Evolutionary conservation across 2,113 vertebrate species (phyloP).

Genomic region (Oriolus oriolus): DNA sequence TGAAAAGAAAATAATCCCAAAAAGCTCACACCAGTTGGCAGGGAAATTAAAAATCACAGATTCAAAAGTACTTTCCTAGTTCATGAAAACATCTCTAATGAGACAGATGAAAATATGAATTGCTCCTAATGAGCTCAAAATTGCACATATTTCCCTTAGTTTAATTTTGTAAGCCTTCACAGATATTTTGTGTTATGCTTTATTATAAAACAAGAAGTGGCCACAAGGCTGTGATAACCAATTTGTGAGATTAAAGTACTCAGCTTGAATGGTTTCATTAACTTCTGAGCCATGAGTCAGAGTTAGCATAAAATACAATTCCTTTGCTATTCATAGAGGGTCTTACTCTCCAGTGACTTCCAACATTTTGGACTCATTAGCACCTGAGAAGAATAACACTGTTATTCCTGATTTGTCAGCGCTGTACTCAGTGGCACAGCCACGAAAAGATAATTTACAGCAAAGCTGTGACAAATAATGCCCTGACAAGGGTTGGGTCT

Average conservation of each 20-base stretch:
- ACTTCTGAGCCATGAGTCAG: slow-evolving; percentile 70
- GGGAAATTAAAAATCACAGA: slow-evolving; percentile 63
- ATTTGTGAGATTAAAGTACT: slow-evolving; percentile 78
- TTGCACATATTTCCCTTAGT: slow-evolving; percentile 69
- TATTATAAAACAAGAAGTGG: slow-evolving; percentile 79
- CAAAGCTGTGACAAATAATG: neutral
- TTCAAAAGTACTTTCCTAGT: slow-evolving; percentile 71
- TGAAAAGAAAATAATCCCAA: slow-evolving; percentile 60
- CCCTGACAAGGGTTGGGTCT: too few relatives aligned
- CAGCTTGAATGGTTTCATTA: slow-evolving; percentile 77
- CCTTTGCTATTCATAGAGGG: slow-evolving; percentile 43
- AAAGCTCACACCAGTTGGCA: slow-evolving; percentile 54
- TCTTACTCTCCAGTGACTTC: neutral
- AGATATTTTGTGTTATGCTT: slow-evolving; percentile 77
- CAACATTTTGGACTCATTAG: neutral
- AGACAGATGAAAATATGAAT: slow-evolving; percentile 79
- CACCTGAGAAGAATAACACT: neutral
- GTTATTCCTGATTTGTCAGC: neutral
- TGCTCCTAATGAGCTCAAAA: slow-evolving; percentile 77
- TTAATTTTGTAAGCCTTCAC: slow-evolving; percentile 77
- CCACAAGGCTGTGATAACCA: slow-evolving; percentile 80
- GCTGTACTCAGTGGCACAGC: neutral
- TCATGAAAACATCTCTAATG: slow-evolving; percentile 76
- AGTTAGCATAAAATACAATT: slow-evolving; percentile 60
- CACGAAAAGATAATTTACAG: neutral